Evolutionary conservation across 2,797 vertebrate species (phyloP).

Genomic region (Netta rufina): DNA sequence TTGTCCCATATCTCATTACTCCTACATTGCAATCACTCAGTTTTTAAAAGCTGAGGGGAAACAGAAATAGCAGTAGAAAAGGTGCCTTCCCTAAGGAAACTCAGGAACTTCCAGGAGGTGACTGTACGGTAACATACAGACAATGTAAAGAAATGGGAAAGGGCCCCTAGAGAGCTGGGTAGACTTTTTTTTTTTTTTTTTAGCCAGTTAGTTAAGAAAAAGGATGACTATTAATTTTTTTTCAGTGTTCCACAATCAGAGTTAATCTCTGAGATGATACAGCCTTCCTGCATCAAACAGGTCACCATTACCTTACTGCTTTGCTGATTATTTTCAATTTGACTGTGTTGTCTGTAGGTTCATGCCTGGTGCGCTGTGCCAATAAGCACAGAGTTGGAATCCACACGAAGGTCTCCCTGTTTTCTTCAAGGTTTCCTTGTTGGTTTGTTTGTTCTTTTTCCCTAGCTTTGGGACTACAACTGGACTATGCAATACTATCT

Average conservation of each 20-base stretch:
- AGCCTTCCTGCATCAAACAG: background rate
- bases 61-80: background rate
- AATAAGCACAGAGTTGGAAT: too few species aligned
- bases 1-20: background rate
- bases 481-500: background rate
- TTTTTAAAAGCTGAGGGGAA: background rate
- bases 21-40: background rate
- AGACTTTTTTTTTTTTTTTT: background rate
- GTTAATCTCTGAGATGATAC: background rate
- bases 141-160: background rate
- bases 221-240: background rate
- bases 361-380: too few species aligned
- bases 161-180: background rate
- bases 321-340: background rate
- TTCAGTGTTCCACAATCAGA: background rate
- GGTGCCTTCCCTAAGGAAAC: background rate
- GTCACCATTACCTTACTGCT: rapidly evolving
- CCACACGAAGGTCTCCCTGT: too few species aligned
- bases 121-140: rapidly evolving
- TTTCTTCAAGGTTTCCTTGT: too few species aligned
- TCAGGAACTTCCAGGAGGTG: background rate
- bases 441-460: too few species aligned
- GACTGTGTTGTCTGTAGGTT: too few species aligned
- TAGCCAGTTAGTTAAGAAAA: background rate
- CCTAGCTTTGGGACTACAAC: too few species aligned